Conservation (phyloP, 2,888 invertebrate species). For the Gymnocheta viridis region DNA sequence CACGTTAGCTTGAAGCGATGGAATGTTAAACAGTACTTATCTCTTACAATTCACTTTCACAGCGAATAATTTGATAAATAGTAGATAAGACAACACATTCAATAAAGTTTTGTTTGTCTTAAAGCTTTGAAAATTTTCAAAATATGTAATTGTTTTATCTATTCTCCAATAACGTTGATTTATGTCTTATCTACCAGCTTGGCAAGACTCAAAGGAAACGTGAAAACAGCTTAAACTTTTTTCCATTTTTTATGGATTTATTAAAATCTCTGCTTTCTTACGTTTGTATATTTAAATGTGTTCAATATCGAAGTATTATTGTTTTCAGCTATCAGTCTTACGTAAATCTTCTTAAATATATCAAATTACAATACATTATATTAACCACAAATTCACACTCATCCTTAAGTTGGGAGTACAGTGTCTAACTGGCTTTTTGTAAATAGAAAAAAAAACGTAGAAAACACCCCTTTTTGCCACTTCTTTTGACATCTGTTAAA, state of each 20-base stretch:
- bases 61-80: not conserved
- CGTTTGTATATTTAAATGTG: conserved; percentile 1
- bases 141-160: conserved; percentile 2
- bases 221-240: conserved; percentile 46
- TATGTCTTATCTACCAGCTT: not conserved
- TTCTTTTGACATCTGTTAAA: conserved; percentile 45
- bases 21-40: too few species aligned
- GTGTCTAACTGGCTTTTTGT: not conserved
- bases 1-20: too few species aligned
- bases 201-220: conserved; percentile 28
- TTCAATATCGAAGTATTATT: conserved; percentile 12
- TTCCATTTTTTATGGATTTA: not conserved
- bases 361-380: conserved; percentile 61
- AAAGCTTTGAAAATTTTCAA: conserved; percentile 7
- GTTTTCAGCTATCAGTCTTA: conserved; percentile 20
- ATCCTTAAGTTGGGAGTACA: conserved; percentile 2
- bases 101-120: not conserved
- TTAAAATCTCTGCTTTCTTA: not conserved
- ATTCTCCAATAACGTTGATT: not conserved
- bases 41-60: too few species aligned
- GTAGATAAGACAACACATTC: not conserved
- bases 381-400: conserved; percentile 62
- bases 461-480: conserved; percentile 43
- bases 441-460: not conserved
- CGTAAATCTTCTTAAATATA: conserved; percentile 65